phyloP scores from a whole-genome alignment of 1,140 invertebrate species.

The Papilio aristodemus region DNA sequence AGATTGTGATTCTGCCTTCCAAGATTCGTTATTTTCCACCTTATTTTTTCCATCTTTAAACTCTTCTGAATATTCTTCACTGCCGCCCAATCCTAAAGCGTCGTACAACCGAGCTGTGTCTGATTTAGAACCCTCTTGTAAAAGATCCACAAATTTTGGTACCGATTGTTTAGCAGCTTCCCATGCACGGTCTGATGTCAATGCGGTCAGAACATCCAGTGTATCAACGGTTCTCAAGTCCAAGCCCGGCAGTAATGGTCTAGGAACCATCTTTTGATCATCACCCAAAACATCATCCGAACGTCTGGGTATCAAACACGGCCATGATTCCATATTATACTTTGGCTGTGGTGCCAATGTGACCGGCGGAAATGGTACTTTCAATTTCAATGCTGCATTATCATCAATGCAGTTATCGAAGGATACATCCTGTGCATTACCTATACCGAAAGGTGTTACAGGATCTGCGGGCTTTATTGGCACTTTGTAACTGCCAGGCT shows the following conservation, averaged over 20 bases:
- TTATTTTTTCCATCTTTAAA: slow-evolving; percentile 54
- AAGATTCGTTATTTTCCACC: slow-evolving; percentile 49
- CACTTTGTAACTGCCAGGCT: slow-evolving; percentile 78
- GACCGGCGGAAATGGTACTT: slow-evolving; percentile 57
- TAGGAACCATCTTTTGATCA: slow-evolving; percentile 54
- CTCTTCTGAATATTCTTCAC: slow-evolving; percentile 55
- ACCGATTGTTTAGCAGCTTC: slow-evolving; percentile 78
- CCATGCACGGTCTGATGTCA: slow-evolving; percentile 75
- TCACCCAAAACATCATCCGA: slow-evolving; percentile 60
- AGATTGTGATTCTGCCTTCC: slow-evolving; percentile 44
- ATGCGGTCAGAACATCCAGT: slow-evolving; percentile 63
- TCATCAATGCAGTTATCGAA: slow-evolving; percentile 60
- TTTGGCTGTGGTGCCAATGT: slow-evolving; percentile 73
- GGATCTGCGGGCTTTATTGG: slow-evolving; percentile 73
- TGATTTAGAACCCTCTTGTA: slow-evolving; percentile 71
- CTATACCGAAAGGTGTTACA: slow-evolving; percentile 53
- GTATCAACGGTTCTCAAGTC: slow-evolving; percentile 57
- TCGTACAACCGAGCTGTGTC: slow-evolving; percentile 72
- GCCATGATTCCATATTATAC: slow-evolving; percentile 73
- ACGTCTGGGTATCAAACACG: slow-evolving; percentile 62
- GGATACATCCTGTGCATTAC: slow-evolving; percentile 50
- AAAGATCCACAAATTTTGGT: slow-evolving; percentile 74
- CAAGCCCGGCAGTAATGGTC: slow-evolving; percentile 48
- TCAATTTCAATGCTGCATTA: slow-evolving; percentile 53
- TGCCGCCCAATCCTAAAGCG: slow-evolving; percentile 61